These are phyloP conservation scores for Nasonia longicornis DNA, from an alignment of 1,140 invertebrate species.

Conservation along the genomic window DNA sequence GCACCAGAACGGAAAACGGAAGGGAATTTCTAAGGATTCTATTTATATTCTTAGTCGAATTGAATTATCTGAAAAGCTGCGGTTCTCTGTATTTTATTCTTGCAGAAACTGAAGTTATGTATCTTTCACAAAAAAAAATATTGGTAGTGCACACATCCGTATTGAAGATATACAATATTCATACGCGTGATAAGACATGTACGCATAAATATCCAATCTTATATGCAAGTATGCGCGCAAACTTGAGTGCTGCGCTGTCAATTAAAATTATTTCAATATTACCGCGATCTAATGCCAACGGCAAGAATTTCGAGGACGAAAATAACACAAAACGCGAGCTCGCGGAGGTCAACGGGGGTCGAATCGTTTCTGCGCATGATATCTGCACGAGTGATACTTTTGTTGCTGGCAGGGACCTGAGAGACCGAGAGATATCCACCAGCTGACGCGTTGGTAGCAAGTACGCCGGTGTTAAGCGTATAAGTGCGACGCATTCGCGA, in stretches of 20 bases:
- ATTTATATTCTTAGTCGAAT: too few species aligned
- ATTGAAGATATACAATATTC: background rate
- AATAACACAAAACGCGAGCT: background rate
- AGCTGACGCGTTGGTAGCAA: background rate
- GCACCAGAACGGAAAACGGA: too few species aligned
- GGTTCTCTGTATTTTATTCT: too few species aligned
- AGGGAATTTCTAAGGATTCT: too few species aligned
- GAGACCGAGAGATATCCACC: background rate
- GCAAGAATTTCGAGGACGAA: background rate
- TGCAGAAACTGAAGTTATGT: too few species aligned
- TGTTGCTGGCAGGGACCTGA: background rate
- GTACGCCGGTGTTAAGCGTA: background rate
- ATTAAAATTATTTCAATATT: too few species aligned
- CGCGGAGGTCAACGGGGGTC: slow-evolving; percentile 1
- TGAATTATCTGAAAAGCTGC: too few species aligned
- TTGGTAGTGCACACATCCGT: too few species aligned
- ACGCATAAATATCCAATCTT: too few species aligned
- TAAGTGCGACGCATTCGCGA: slow-evolving; percentile 47
- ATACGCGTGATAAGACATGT: background rate
- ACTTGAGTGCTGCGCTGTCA: too few species aligned
- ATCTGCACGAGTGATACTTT: background rate
- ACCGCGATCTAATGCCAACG: too few species aligned
- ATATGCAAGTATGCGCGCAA: background rate
- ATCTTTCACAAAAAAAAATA: too few species aligned
- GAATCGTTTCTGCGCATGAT: background rate